Conservation (phyloP, 2,113 vertebrate species). For the Clarias macrocephalus region DNA sequence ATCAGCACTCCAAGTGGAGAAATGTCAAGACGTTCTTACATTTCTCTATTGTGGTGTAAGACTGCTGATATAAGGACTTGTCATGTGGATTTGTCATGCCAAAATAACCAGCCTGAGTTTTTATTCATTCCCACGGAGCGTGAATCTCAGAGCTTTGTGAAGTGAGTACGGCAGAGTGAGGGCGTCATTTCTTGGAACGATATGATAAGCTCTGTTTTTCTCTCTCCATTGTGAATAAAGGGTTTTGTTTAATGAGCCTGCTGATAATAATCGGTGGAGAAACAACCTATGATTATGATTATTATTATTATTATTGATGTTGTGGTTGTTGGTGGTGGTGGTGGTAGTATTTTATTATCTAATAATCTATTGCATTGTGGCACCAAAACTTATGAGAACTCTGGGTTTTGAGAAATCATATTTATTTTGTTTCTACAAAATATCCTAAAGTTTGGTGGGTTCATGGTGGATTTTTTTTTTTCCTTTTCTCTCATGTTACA, state of each 20-base stretch:
- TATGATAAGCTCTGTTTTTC: background rate
- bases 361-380: background rate
- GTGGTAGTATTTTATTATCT: background rate
- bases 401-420: background rate
- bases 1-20: slow-evolving; percentile 12
- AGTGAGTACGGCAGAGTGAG: background rate
- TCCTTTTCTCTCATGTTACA: background rate
- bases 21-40: slow-evolving; percentile 4
- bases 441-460: background rate
- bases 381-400: background rate
- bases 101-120: slow-evolving; percentile 2
- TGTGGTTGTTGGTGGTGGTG: background rate
- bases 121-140: background rate
- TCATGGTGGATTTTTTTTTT: background rate
- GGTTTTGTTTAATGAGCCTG: background rate
- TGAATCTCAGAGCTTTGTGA: background rate
- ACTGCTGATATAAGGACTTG: slow-evolving; percentile 1
- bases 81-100: slow-evolving; percentile 15
- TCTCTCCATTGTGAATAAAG: background rate
- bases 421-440: background rate
- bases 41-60: background rate
- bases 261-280: background rate
- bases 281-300: background rate
- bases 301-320: background rate
- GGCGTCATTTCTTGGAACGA: background rate